These are phyloP conservation scores for Pseudochromis fuscus DNA, from an alignment of 2,797 vertebrate species.

Conservation along the genomic window DNA sequence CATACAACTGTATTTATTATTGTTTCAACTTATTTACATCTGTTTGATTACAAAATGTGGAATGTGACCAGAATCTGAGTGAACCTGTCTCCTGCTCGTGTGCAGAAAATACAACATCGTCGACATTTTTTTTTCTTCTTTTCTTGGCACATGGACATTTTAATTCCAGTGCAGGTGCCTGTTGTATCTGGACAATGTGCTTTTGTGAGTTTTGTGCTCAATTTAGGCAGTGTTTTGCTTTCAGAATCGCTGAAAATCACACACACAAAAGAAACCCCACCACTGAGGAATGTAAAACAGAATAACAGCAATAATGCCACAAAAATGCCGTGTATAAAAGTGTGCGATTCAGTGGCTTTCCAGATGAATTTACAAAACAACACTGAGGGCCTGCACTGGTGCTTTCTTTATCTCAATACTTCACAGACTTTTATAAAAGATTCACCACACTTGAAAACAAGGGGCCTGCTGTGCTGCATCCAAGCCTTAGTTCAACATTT, in stretches of 20 bases:
- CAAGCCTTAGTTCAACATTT: constrained; percentile 24
- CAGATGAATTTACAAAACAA: constrained; percentile 55
- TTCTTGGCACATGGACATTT: constrained; percentile 53
- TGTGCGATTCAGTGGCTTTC: constrained; percentile 50
- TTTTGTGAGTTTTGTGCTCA: constrained; percentile 77
- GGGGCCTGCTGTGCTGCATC: constrained; percentile 33
- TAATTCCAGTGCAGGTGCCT: constrained; percentile 60
- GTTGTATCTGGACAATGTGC: constrained; percentile 62
- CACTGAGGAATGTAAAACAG: constrained; percentile 64
- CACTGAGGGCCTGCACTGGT: constrained; percentile 26
- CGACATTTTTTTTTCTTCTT: constrained; percentile 12
- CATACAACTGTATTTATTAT: constrained; percentile 75
- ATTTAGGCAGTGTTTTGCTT: constrained; percentile 80
- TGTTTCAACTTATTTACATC: constrained; percentile 78
- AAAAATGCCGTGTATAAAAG: constrained; percentile 35
- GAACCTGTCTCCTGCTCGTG: constrained; percentile 32
- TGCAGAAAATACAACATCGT: constrained; percentile 45
- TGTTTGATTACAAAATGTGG: constrained; percentile 78
- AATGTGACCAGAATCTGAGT: constrained; percentile 69
- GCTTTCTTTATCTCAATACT: constrained; percentile 30
- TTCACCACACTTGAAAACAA: constrained; percentile 43
- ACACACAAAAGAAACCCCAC: constrained; percentile 23
- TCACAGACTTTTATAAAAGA: constrained; percentile 44
- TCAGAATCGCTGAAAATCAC: constrained; percentile 37
- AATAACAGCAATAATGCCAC: constrained; percentile 53